These are phyloP conservation scores for Aphidius colemani DNA, from an alignment of 2,888 invertebrate species.

Conservation along the genomic window DNA sequence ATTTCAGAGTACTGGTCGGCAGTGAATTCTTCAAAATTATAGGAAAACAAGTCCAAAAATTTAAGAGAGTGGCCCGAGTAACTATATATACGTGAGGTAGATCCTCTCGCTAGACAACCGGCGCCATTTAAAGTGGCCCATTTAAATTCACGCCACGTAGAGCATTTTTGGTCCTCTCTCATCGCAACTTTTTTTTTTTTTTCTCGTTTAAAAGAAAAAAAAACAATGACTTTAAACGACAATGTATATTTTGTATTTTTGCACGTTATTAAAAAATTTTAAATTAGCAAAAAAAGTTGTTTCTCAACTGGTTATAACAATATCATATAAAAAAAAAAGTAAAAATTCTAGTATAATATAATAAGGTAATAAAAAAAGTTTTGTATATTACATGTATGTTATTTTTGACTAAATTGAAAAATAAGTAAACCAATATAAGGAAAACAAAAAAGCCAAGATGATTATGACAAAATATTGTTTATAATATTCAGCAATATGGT, in stretches of 20 bases:
- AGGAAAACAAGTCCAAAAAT: conserved; percentile 16
- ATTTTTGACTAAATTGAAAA: background rate
- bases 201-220: conserved; percentile 1
- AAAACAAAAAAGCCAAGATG: conserved; percentile 38
- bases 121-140: conserved; percentile 55
- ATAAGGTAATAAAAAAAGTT: background rate
- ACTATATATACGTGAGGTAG: conserved; percentile 51
- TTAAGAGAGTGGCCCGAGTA: conserved; percentile 18
- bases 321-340: background rate
- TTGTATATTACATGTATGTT: conserved; percentile 5
- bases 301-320: background rate
- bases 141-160: conserved; percentile 56
- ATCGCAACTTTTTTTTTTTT: background rate
- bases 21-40: conserved; percentile 10
- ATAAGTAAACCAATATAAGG: conserved; percentile 13
- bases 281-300: conserved; percentile 39
- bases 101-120: conserved; percentile 56
- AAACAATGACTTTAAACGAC: conserved; percentile 17
- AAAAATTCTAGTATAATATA: background rate
- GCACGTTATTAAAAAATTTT: conserved; percentile 48
- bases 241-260: conserved; percentile 22
- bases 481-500: conserved; percentile 37
- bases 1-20: background rate
- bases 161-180: conserved; percentile 2
- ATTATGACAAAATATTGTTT: conserved; percentile 46